phyloP scores from a whole-genome alignment of 2,797 vertebrate species.

The Bradypodion pumilum region DNA sequence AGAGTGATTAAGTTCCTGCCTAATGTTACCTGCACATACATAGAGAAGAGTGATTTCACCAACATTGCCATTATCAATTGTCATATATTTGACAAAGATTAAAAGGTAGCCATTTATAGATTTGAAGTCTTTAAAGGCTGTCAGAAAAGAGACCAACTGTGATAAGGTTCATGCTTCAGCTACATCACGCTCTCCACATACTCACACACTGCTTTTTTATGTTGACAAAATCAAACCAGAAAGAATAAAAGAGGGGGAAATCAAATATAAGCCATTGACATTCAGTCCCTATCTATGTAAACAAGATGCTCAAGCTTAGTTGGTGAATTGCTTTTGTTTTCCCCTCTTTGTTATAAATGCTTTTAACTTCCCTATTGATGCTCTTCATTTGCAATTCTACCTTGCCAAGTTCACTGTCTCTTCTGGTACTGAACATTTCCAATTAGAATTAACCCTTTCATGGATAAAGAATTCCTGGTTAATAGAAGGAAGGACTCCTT shows the following conservation, averaged over 20 bases:
- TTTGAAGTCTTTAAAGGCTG: neutral
- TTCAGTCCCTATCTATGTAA: conserved; percentile 5
- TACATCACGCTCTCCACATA: neutral
- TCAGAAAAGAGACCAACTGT: neutral
- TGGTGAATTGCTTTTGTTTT: neutral
- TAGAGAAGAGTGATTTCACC: neutral
- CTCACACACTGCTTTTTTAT: neutral
- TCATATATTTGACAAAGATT: neutral
- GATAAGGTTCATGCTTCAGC: neutral
- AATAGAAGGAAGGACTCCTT: neutral
- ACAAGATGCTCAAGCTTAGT: neutral
- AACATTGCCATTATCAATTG: neutral
- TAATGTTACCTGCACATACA: neutral
- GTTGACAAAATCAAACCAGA: neutral
- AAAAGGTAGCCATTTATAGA: neutral
- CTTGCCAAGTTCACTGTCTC: neutral
- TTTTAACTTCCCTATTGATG: conserved; percentile 2
- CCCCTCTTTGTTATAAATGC: conserved; percentile 12
- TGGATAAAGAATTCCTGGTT: conserved; percentile 2
- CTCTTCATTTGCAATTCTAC: conserved; percentile 1
- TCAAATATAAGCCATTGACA: conserved; percentile 22
- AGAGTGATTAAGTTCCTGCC: neutral
- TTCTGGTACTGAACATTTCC: conserved; percentile 7
- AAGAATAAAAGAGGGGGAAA: neutral
- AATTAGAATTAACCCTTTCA: neutral